Base-by-base conservation (phyloP, 92 coral and sea anemone species). In the Zoanthus sociatus region DNA sequence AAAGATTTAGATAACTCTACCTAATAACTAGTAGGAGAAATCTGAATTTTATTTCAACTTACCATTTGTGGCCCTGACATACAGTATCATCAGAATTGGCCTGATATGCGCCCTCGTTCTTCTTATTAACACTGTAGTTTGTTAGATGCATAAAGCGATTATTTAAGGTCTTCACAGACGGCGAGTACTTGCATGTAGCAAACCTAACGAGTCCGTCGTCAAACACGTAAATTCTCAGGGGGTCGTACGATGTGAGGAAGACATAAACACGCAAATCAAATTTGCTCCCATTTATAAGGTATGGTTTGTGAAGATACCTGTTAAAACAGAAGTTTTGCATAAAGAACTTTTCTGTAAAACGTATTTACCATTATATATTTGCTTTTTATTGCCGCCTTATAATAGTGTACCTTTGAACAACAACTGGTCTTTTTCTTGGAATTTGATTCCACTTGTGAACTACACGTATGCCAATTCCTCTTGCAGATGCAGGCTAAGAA, bases 11-110 rank as follows among this genome's bases (percentile, higher is more conserved):
- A 8, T 16, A 5, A 9, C 11, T 3, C 1, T 17, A 58, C 14
- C 15, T 69, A 30, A 33, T 16, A 69, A 69, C 17, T 42, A 3
- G 46, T 30, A 30, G 15, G 14, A 69, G 6, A 30, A 26, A 69
- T 13, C 10, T 69, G 74, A 69, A 3, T 16, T 69, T 30, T 13
- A 8, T 30, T 14, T 14, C 3, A 7, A 13, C 90, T 37, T 58
- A 96, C 99, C 99, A 97, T 78, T 97, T 97, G 83, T 97, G 99
- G 7, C 99, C 99, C 76, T 95, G 99, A 70, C 99, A 97, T 48
- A 94, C 94, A 61, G 89, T 90, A 66, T 97, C 99, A 84, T 97
- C 99, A 0, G 98, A 89, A 84, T 97, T 97, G 1, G 99, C 73
- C 86, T 92, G 94, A 56, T 97, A 97, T 0, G 98, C 99, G 42